Conservation (phyloP, 2,113 vertebrate species). For the Eleginops maclovinus region DNA sequence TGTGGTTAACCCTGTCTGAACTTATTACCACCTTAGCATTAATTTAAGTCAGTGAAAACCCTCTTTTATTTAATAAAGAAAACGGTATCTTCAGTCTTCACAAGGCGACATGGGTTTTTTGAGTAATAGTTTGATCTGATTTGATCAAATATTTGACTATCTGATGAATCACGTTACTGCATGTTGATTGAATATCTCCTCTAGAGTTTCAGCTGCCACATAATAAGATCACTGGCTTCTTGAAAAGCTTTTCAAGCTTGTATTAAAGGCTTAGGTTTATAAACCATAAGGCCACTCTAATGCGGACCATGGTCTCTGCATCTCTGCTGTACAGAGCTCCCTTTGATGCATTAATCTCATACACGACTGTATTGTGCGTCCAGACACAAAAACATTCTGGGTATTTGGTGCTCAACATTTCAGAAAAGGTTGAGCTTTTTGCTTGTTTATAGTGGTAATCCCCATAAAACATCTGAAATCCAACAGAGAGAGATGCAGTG, state of each 20-base stretch:
- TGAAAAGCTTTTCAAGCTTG: constrained; percentile 57
- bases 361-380: constrained; percentile 41
- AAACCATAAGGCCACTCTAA: constrained; percentile 53
- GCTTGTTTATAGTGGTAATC: constrained; percentile 43
- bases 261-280: constrained; percentile 57
- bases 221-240: constrained; percentile 71
- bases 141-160: no score
- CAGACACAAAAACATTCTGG: constrained; percentile 59
- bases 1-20: neutral
- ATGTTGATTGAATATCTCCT: constrained; percentile 11
- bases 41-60: neutral
- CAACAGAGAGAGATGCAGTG: neutral
- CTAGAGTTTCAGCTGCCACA: constrained; percentile 25
- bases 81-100: neutral
- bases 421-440: constrained; percentile 36
- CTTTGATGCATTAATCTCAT: constrained; percentile 66
- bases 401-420: constrained; percentile 57
- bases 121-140: neutral
- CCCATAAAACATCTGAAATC: constrained; percentile 35
- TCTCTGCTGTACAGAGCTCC: constrained; percentile 53
- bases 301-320: constrained; percentile 50
- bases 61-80: neutral
- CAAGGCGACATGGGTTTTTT: neutral
- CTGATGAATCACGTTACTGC: neutral
- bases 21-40: neutral